A percentile compares a stretch with the other conserved stretches of the same genome.
phyloP scores from a whole-genome alignment of 2,888 invertebrate species.

The Maniola hyperantus region DNA sequence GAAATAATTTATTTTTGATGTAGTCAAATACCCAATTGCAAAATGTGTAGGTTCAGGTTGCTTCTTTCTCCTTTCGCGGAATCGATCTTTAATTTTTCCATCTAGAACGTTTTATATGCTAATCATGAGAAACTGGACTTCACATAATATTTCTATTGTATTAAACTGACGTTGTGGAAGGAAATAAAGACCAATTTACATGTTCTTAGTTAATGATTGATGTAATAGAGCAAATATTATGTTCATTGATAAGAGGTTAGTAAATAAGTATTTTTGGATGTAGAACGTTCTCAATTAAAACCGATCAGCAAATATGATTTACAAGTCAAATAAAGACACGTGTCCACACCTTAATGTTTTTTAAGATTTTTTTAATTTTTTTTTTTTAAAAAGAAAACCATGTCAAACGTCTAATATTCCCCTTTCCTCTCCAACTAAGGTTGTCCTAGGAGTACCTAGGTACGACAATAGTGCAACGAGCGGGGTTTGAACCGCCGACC shows the following conservation, averaged over 20 bases:
- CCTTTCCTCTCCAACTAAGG: too few relatives aligned
- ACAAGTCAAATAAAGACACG: neutral
- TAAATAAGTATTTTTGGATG: neutral
- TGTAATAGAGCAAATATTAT: neutral
- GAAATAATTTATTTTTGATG: too few relatives aligned
- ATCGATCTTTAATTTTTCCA: neutral
- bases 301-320: constrained; percentile 2
- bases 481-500: too few relatives aligned
- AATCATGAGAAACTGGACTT: constrained; percentile 7
- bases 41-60: neutral
- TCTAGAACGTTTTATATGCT: neutral
- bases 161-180: neutral
- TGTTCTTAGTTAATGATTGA: constrained; percentile 1
- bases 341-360: neutral
- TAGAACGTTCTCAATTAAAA: neutral
- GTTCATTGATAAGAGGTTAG: neutral
- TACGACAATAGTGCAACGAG: too few relatives aligned
- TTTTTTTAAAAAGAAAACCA: too few relatives aligned
- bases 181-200: neutral
- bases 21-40: too few relatives aligned
- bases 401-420: too few relatives aligned
- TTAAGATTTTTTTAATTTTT: neutral
- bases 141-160: constrained; percentile 13
- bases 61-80: neutral
- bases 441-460: too few relatives aligned